These are phyloP conservation scores for Rhinogobius similis DNA, from an alignment of 2,113 vertebrate species.

Conservation along the genomic window DNA sequence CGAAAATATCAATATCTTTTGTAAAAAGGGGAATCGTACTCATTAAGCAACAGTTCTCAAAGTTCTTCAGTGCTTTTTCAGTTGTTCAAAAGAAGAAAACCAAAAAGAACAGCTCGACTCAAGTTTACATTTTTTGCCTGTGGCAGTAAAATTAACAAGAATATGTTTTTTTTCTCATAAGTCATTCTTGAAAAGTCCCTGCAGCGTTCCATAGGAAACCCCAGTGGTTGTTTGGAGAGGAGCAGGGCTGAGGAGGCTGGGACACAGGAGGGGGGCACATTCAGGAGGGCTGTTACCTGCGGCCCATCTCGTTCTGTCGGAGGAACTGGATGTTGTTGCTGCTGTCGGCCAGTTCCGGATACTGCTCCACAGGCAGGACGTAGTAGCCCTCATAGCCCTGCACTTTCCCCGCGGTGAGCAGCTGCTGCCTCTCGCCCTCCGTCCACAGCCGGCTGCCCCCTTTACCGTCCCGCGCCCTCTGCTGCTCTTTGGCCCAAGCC, in stretches of 20 bases:
- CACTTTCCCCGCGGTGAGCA: conserved; percentile 90
- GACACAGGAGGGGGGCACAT: conserved; percentile 45
- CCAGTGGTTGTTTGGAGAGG: conserved; percentile 88
- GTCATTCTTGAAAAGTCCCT: conserved; percentile 86
- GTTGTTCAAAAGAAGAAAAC: conserved; percentile 64
- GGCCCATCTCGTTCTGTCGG: conserved; percentile 99
- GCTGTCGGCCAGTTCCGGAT: conserved; percentile 98
- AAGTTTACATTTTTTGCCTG: conserved; percentile 74
- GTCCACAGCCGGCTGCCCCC: conserved; percentile 97
- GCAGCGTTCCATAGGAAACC: conserved; percentile 91
- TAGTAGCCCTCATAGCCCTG: conserved; percentile 99
- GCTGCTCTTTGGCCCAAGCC: conserved; percentile 95
- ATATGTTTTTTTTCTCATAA: conserved; percentile 65
- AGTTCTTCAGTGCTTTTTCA: conserved; percentile 77
- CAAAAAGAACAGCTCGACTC: conserved; percentile 59
- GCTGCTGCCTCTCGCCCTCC: conserved; percentile 97
- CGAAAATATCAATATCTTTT: conserved; percentile 88
- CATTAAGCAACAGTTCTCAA: conserved; percentile 74
- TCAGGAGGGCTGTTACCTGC: conserved; percentile 95
- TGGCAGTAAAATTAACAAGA: conserved; percentile 80
- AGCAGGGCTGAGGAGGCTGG: conserved; percentile 67
- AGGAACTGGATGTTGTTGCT: conserved; percentile 99
- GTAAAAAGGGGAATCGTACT: conserved; percentile 90
- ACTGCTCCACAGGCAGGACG: conserved; percentile 96
- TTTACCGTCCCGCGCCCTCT: conserved; percentile 89